Percentiles rank a stretch among this genome's conserved stretches.
Conservation (phyloP, 2,888 invertebrate species). For the Oeneis ivallda region DNA sequence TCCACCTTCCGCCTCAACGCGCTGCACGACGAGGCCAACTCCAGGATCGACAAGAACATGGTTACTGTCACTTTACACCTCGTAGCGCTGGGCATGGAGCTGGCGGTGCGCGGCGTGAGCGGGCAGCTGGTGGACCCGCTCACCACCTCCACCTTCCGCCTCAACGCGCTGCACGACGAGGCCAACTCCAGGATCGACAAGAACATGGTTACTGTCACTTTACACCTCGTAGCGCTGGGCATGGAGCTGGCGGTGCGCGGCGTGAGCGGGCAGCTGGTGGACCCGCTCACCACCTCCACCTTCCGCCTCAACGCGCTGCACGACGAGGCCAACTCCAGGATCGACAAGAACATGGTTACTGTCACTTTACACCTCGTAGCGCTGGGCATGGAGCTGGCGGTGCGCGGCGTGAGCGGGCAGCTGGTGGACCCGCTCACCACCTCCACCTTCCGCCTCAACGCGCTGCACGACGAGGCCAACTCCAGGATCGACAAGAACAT, state of each 20-base stretch:
- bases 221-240: slow-evolving; percentile 56
- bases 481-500: slow-evolving; percentile 88
- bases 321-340: slow-evolving; percentile 89
- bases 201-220: slow-evolving; percentile 79
- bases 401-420: slow-evolving; percentile 61
- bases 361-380: slow-evolving; percentile 46
- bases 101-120: slow-evolving; percentile 64
- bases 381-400: slow-evolving; percentile 73
- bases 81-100: slow-evolving; percentile 71
- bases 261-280: slow-evolving; percentile 62
- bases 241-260: slow-evolving; percentile 74
- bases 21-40: slow-evolving; percentile 91
- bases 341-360: slow-evolving; percentile 86
- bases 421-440: slow-evolving; percentile 65
- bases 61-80: slow-evolving; percentile 58
- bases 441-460: slow-evolving; percentile 92
- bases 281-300: slow-evolving; percentile 83
- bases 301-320: slow-evolving; percentile 93
- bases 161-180: slow-evolving; percentile 92
- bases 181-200: slow-evolving; percentile 90
- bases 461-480: slow-evolving; percentile 91
- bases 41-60: slow-evolving; percentile 87
- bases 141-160: slow-evolving; percentile 87
- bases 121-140: slow-evolving; percentile 69
- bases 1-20: slow-evolving; percentile 93